Evolutionary conservation across 1,140 invertebrate species (phyloP), one percentile per base, ranked within the genome.

Genomic region (Andricus grossulariae): DNA sequence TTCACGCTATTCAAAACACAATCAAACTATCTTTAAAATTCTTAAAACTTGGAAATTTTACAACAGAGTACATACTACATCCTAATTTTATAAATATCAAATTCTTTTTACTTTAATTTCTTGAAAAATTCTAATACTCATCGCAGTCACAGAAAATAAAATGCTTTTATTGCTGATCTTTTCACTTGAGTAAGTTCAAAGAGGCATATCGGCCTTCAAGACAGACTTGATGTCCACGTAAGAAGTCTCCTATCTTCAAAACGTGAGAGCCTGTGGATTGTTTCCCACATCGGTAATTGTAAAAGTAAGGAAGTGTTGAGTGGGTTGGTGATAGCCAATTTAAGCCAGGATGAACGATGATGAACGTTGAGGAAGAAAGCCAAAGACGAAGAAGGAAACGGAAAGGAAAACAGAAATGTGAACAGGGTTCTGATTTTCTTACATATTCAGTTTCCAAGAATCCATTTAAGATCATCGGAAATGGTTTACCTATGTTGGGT

Each of bases 391-490:
- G 80, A 82, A 39, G 52, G 50, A 32, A 39, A 76, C 75, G 79
- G 73, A 76, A 84, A 82, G 57, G 80, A 32, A 32, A 32, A 32
- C 4, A 25, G 2, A 32, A 32, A 32, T 32, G 25, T 71, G 79
- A 74, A 80, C 75, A 73, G 73, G 75, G 73, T 55, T 79, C 79
- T 82, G 73, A 81, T 82, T 83, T 82, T 73, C 76, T 75, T 77
- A 79, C 82, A 85, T 88, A 88, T 88, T 83, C 86, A 87, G 83
- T 85, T 83, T 82, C 50, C 74, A 74, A 78, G 83, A 86, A 87
- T 88, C 87, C 87, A 85, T 88, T 89, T 87, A 88, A 86, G 77
- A 83, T 87, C 77, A 79, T 84, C 76, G 77, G 80, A 79, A 75
- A 79, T 80, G 83, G 80, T 82, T 82, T 79, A 82, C 82, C 73